Evolutionary conservation across 2,113 vertebrate species (phyloP), one percentile per base, ranked within the genome.

Genomic region (Myodes glareolus): DNA sequence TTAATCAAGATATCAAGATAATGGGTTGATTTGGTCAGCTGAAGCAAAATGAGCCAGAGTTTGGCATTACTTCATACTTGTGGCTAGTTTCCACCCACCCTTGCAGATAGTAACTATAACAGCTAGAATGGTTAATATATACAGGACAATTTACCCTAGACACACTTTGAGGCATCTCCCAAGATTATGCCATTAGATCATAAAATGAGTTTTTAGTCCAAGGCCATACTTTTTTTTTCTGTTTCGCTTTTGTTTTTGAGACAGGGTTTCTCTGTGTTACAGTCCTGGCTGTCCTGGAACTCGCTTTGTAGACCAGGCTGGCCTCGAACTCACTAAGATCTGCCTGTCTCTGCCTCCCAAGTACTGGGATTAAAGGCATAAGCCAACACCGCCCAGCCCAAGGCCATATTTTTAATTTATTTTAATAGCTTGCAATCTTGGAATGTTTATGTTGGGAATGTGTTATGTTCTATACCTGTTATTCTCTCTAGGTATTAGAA

Each of bases 21-120:
- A 89, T 68, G 82, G 27, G 19, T 55, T 97, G 81, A 95, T 70
- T 31, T 93, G 94, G 81, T 80, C 90, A 88, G 76, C 50, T 82
- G 29, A 90, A 90, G 47, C 80, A 92, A 93, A 96, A 91, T 47
- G 52, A 92, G 70, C 47, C 39, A 82, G 63, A 78, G 50, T 68
- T 55, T 63, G 82, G 11, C 25, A 82, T 68, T n/a, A 61, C 7
- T 52, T 87, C 33, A 77, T 33, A 58, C 17, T 92, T 94, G 77
- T 75, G 72, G 19, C 63, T 86, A 68, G 72, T 16, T 73, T 89
- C 50, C 33, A 63, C 86, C 61, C 63, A 45, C 52, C 45, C 11
- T 82, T 13, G 7, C 7, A 76, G 36, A 87, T 1, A 70, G 81
- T 85, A 52, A 96, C 84, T 55, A 84, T 55, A 76, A 89, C 91